Base-by-base conservation (phyloP, 2,113 vertebrate genomes). In the Strix aluco region DNA sequence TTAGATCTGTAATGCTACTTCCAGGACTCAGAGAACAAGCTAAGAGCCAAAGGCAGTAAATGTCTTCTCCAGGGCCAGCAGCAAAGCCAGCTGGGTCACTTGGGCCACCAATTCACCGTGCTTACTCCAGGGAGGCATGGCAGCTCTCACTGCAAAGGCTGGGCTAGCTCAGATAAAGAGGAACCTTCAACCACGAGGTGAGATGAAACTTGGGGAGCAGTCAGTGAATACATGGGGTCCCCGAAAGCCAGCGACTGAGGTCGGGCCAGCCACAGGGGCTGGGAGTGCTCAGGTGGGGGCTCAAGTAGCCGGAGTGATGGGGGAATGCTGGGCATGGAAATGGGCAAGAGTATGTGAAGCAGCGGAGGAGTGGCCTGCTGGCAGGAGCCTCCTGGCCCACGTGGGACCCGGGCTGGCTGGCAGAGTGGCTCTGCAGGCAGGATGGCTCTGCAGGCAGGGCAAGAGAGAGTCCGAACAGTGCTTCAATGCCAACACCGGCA, bases 171-270 rank as follows among this genome's bases (percentile, higher is more conserved):
- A 9, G 9, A 5, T 25, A 42, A 47, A 6, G 66, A 67, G 62
- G 23, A 59, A 40, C 11, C 30, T 47, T 36, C 29, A 62, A 40
- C 25, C 36, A 20, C 1, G 2, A 38, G 58, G 32, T 30, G 75
- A 29, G 58, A 23, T 16, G 59, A 44, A 81, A 26, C 34, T 7
- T 32, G 16, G 42, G 69, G 32, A 88, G 51, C 36, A 61, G 36
- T 1, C 27, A 23, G 18, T 1, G 15, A 22, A 21, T 25, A 20
- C 20, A 2, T 1, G 4, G 47, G 46, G 26, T 57, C 42, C 40
- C 70, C 1, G 0, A 42, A 38, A 65, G 12, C 30, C 2, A 5
- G 30, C 1, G 3, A 9, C 15, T 3, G 7, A 65, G 52, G 51
- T 29, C 0, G 1, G 59, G 23, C 19, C 29, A 21, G 6, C 34